These are phyloP conservation scores for Erpetoichthys calabaricus DNA, from an alignment of 2,797 vertebrate species.

Conservation along the genomic window DNA sequence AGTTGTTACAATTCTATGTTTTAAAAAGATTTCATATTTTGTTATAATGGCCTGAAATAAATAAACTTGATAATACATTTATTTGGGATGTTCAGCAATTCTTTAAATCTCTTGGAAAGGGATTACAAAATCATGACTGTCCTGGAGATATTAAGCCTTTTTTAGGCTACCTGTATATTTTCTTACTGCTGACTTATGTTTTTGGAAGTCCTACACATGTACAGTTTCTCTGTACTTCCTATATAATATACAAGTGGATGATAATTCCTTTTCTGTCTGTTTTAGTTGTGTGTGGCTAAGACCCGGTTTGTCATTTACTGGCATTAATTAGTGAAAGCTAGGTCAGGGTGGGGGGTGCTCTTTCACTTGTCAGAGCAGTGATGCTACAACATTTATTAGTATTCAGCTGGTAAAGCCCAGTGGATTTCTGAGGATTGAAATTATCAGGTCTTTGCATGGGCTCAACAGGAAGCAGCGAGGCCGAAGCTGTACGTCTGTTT, in stretches of 20 bases:
- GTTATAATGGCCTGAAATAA: too few species aligned
- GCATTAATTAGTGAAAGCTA: slow-evolving; percentile 17
- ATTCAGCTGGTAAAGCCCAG: slow-evolving; percentile 21
- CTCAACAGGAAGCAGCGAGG: slow-evolving; percentile 11
- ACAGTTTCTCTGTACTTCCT: too few species aligned
- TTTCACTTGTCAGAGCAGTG: slow-evolving; percentile 19
- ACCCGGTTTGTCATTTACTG: slow-evolving; percentile 16
- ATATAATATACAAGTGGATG: neutral
- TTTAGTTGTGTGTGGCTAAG: neutral
- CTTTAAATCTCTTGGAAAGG: too few species aligned
- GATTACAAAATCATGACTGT: too few species aligned
- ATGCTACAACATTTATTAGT: slow-evolving; percentile 19
- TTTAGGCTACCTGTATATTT: too few species aligned
- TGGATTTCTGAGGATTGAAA: slow-evolving; percentile 14
- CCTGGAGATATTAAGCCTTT: too few species aligned
- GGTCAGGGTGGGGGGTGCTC: slow-evolving; percentile 10
- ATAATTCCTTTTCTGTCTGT: neutral
- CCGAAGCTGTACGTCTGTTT: slow-evolving; percentile 17
- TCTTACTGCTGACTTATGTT: too few species aligned
- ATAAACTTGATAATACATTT: too few species aligned
- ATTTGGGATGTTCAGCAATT: too few species aligned
- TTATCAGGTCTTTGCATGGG: slow-evolving; percentile 21
- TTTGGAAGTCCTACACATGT: too few species aligned
- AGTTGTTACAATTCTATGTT: too few species aligned
- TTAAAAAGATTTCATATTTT: too few species aligned